These are phyloP conservation scores for Circaetus gallicus DNA, from an alignment of 2,113 vertebrate species.

Conservation along the genomic window DNA sequence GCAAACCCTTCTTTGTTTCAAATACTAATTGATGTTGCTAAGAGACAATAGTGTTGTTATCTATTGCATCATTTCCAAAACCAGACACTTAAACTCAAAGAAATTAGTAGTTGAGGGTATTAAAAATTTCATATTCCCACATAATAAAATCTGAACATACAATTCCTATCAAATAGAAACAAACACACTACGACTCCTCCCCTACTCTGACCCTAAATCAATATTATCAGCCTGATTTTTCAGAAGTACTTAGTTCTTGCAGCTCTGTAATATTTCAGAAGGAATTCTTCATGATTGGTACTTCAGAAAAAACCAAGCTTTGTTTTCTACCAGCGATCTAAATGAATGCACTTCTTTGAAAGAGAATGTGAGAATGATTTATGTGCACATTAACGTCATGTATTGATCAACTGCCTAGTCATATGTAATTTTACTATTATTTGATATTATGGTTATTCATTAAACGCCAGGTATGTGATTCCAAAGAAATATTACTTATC, in stretches of 20 bases:
- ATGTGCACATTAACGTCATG: neutral
- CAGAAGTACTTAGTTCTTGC: neutral
- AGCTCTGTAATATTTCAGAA: neutral
- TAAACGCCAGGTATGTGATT: neutral
- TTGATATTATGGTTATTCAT: neutral
- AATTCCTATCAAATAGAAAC: neutral
- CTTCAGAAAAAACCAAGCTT: neutral
- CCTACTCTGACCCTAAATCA: neutral
- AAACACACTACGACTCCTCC: neutral
- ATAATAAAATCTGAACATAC: neutral
- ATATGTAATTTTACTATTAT: neutral
- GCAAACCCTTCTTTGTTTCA: neutral
- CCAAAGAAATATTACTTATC: neutral
- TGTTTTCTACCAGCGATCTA: neutral
- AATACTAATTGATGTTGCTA: conserved; percentile 5
- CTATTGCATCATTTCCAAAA: neutral
- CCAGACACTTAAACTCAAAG: neutral
- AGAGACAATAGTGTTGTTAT: neutral
- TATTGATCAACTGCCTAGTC: neutral
- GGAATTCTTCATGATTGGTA: neutral
- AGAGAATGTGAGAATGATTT: neutral
- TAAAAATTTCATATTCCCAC: neutral
- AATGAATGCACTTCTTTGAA: neutral
- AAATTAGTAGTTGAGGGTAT: neutral
- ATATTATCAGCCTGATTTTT: neutral